Percentiles rank a stretch among this genome's conserved stretches.
Conservation (phyloP, 2,888 invertebrate species). For the Acrobasis consociella region DNA sequence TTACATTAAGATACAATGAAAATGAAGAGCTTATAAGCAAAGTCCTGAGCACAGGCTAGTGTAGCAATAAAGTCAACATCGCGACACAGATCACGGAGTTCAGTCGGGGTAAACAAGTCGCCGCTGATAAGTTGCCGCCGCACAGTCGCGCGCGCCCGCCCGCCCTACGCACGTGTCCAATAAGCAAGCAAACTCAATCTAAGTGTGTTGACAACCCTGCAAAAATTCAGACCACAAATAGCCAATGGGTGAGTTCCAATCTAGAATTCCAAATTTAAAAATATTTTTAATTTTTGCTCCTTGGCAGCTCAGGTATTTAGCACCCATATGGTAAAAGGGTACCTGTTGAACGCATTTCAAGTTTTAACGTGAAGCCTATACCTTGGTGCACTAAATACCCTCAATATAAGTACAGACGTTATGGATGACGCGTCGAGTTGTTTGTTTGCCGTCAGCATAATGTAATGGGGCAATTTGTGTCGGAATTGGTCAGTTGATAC, state of each 20-base stretch:
- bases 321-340: slow-evolving; percentile 2
- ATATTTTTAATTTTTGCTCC: neutral
- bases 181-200: slow-evolving; percentile 26
- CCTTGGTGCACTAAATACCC: neutral
- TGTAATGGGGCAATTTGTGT: slow-evolving; percentile 46
- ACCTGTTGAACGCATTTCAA: slow-evolving; percentile 1
- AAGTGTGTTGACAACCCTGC: slow-evolving; percentile 10
- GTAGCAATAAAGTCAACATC: slow-evolving; percentile 48
- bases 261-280: slow-evolving; percentile 1
- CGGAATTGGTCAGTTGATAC: slow-evolving; percentile 21
- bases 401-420: neutral
- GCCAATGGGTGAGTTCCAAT: slow-evolving; percentile 47
- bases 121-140: slow-evolving; percentile 70
- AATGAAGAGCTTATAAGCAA: slow-evolving; percentile 2
- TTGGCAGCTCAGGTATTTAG: neutral
- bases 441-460: slow-evolving; percentile 53
- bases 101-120: slow-evolving; percentile 67
- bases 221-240: slow-evolving; percentile 18
- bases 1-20: neutral
- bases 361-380: neutral
- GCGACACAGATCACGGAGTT: slow-evolving; percentile 64
- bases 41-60: slow-evolving; percentile 5
- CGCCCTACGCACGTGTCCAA: slow-evolving; percentile 64
- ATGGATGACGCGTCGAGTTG: slow-evolving; percentile 34
- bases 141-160: slow-evolving; percentile 72